These are phyloP conservation scores for Tetheella fluctuosa DNA, from an alignment of 2,888 invertebrate species.

Conservation along the genomic window DNA sequence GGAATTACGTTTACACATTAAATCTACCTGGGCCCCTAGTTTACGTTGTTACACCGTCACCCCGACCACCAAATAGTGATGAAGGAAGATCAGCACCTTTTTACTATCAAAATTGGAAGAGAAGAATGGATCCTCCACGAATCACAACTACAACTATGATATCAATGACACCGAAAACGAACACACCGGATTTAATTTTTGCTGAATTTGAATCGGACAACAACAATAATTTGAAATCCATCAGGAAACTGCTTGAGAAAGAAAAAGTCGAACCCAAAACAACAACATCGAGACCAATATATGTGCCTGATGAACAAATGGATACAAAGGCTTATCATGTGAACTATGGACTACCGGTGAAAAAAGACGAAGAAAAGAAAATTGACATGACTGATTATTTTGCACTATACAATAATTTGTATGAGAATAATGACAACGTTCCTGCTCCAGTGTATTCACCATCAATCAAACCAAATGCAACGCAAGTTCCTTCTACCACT, in stretches of 20 bases:
- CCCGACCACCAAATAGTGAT: slow-evolving; percentile 49
- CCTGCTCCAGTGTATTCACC: slow-evolving; percentile 56
- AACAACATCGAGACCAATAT: slow-evolving; percentile 58
- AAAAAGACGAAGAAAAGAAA: slow-evolving; percentile 29
- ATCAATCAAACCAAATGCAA: slow-evolving; percentile 40
- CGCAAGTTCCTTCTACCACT: slow-evolving; percentile 45
- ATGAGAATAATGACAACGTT: slow-evolving; percentile 55
- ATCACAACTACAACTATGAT: slow-evolving; percentile 48
- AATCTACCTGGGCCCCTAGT: slow-evolving; percentile 69
- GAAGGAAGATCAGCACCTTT: slow-evolving; percentile 69
- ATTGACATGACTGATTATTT: slow-evolving; percentile 63
- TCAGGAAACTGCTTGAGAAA: slow-evolving; percentile 69
- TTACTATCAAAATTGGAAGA: slow-evolving; percentile 76
- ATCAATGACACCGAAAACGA: slow-evolving; percentile 48
- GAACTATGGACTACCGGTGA: slow-evolving; percentile 46
- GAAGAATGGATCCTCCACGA: slow-evolving; percentile 64
- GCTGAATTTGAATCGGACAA: slow-evolving; percentile 74
- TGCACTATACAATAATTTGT: slow-evolving; percentile 61
- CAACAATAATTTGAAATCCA: slow-evolving; percentile 63
- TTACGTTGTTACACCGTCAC: slow-evolving; percentile 74
- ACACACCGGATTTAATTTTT: slow-evolving; percentile 76
- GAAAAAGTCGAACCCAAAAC: slow-evolving; percentile 54
- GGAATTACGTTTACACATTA: slow-evolving; percentile 43
- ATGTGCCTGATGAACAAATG: slow-evolving; percentile 61
- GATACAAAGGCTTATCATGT: slow-evolving; percentile 38